Evolutionary conservation across 2,797 vertebrate species (phyloP).

Genomic region (Smutsia gigantea): DNA sequence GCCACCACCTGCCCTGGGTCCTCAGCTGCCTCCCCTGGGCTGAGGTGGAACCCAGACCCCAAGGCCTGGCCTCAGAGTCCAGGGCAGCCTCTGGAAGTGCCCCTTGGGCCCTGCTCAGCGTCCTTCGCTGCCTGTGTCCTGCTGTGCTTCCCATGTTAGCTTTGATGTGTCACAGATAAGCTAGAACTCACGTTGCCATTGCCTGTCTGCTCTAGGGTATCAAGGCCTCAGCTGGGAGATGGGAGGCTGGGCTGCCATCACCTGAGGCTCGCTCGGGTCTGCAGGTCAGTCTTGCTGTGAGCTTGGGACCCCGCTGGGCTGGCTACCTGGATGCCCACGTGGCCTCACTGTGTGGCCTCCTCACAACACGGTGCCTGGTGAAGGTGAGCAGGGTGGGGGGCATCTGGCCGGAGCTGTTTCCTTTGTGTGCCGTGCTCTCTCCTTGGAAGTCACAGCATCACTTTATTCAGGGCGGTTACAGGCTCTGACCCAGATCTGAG

Average conservation of each 20-base stretch:
- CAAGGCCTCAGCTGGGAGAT: neutral
- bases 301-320: neutral
- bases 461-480: neutral
- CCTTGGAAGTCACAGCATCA: neutral
- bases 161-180: neutral
- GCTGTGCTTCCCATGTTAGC: accelerated
- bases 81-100: neutral
- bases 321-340: accelerated
- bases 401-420: too few species aligned
- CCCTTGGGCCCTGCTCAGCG: neutral
- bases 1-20: too few species aligned
- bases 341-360: accelerated
- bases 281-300: neutral
- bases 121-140: neutral
- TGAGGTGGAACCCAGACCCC: neutral
- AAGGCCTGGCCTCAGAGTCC: neutral
- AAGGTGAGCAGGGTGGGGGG: neutral
- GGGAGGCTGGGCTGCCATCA: neutral
- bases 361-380: accelerated
- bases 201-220: too few species aligned
- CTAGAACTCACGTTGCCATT: too few species aligned
- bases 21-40: neutral
- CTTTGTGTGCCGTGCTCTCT: neutral
- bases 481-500: neutral
- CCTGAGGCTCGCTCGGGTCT: accelerated